Percentiles rank a stretch among this genome's conserved stretches.
These are phyloP conservation scores for Rhea pennata DNA, from an alignment of 2,113 vertebrate species.

Conservation along the genomic window DNA sequence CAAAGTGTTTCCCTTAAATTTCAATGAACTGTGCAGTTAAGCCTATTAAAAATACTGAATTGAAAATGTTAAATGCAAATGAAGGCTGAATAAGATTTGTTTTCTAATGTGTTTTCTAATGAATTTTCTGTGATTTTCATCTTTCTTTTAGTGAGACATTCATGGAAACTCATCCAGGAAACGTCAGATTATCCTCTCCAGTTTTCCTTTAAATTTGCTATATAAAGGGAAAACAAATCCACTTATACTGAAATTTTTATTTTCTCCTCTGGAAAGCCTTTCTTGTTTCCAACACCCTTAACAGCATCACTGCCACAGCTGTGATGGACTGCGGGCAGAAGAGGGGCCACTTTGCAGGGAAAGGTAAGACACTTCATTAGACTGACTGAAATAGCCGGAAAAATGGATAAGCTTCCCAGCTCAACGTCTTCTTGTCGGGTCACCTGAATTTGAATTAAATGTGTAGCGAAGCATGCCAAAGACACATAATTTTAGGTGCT, in stretches of 20 bases:
- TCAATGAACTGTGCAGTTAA: conserved; percentile 18
- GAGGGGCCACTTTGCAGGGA: not conserved
- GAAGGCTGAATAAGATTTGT: not conserved
- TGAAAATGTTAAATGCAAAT: conserved; percentile 21
- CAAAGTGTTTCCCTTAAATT: conserved; percentile 31
- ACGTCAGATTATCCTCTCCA: not conserved
- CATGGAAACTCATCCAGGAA: not conserved
- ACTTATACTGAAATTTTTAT: not conserved
- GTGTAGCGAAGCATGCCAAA: accelerated
- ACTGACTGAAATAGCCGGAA: accelerated
- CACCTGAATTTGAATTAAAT: accelerated
- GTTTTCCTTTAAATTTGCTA: not conserved
- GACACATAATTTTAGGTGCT: accelerated
- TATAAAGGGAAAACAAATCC: not conserved
- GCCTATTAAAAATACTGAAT: not conserved
- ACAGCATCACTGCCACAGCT: accelerated
- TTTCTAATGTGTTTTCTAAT: conserved; percentile 19
- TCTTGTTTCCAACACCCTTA: not conserved
- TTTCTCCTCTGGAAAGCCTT: not conserved
- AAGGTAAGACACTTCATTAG: accelerated
- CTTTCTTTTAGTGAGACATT: not conserved
- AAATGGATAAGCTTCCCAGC: not conserved
- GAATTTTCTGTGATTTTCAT: not conserved
- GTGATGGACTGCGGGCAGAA: not conserved
- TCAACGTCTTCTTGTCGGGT: not conserved